Percentiles rank a stretch among this genome's conserved stretches.
Evolutionary conservation across 2,888 invertebrate species (phyloP).

Genomic region (Auanema freiburgensis): DNA sequence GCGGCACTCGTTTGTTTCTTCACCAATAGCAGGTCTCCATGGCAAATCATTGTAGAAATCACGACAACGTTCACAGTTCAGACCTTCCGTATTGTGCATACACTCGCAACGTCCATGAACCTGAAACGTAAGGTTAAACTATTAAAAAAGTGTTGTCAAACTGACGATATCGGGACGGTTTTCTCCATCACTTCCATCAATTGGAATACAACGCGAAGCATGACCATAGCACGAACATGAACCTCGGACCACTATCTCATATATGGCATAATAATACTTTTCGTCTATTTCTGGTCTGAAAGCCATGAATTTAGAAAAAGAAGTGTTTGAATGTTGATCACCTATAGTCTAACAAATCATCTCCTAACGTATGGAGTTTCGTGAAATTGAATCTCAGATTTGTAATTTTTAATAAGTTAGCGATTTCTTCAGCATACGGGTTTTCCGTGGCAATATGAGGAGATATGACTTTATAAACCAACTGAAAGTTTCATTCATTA

Average conservation of each 20-base stretch:
- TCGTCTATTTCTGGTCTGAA: constrained; percentile 81
- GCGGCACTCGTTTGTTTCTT: constrained; percentile 49
- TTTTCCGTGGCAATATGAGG: constrained; percentile 85
- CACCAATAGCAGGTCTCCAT: constrained; percentile 92
- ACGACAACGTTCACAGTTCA: constrained; percentile 93
- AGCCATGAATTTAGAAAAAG: constrained; percentile 1
- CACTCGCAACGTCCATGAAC: constrained; percentile 96
- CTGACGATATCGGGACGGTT: constrained; percentile 43
- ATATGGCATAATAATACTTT: constrained; percentile 97
- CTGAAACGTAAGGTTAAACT: constrained; percentile 66
- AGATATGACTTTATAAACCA: constrained; percentile 91
- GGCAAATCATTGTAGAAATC: constrained; percentile 96
- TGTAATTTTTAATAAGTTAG: constrained; percentile 92
- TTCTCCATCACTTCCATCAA: constrained; percentile 31
- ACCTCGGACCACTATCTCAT: constrained; percentile 95
- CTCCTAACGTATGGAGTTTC: constrained; percentile 91
- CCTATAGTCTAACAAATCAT: constrained; percentile 87
- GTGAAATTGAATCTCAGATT: constrained; percentile 94
- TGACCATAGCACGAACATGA: constrained; percentile 99
- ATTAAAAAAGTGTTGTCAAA: constrained; percentile 3
- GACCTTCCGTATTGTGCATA: constrained; percentile 91
- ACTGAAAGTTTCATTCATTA: too few relatives aligned
- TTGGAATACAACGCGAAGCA: constrained; percentile 70
- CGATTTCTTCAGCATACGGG: constrained; percentile 92
- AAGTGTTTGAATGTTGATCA: constrained; percentile 4